Evolutionary conservation across 2,888 invertebrate genomes (phyloP).

Genomic region (Drosophila subquinaria): DNA sequence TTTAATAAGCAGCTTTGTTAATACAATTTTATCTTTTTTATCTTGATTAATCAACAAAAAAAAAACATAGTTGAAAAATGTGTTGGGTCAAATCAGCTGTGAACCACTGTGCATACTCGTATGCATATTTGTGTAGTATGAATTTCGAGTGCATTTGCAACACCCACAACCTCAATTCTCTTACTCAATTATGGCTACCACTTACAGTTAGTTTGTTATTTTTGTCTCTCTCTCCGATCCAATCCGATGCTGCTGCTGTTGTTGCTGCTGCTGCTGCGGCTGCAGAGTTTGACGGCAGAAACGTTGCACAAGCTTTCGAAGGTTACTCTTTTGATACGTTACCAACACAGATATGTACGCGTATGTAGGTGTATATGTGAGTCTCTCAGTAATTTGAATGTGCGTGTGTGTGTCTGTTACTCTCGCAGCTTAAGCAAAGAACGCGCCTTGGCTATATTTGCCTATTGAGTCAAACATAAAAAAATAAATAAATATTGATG

Average conservation of each 20-base stretch:
- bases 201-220: constrained; percentile 55
- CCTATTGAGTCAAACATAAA: constrained; percentile 16
- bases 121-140: constrained; percentile 1
- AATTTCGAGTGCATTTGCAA: neutral
- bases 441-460: constrained; percentile 37
- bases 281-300: constrained; percentile 45
- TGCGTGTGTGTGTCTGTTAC: constrained; percentile 21
- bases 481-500: neutral
- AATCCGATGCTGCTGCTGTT: constrained; percentile 32
- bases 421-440: constrained; percentile 38
- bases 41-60: too few relatives aligned
- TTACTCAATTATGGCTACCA: constrained; percentile 28
- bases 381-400: constrained; percentile 12
- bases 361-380: constrained; percentile 21
- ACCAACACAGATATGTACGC: constrained; percentile 30
- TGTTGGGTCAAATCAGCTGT: neutral
- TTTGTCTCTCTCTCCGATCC: constrained; percentile 26
- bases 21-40: too few relatives aligned
- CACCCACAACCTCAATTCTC: constrained; percentile 7
- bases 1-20: too few relatives aligned
- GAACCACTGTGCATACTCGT: neutral
- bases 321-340: constrained; percentile 55
- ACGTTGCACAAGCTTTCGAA: constrained; percentile 63
- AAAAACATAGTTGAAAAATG: too few relatives aligned
- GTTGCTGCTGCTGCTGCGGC: constrained; percentile 28